phyloP scores from a whole-genome alignment of 2,888 invertebrate genomes.

The Drosophila seclusa region DNA sequence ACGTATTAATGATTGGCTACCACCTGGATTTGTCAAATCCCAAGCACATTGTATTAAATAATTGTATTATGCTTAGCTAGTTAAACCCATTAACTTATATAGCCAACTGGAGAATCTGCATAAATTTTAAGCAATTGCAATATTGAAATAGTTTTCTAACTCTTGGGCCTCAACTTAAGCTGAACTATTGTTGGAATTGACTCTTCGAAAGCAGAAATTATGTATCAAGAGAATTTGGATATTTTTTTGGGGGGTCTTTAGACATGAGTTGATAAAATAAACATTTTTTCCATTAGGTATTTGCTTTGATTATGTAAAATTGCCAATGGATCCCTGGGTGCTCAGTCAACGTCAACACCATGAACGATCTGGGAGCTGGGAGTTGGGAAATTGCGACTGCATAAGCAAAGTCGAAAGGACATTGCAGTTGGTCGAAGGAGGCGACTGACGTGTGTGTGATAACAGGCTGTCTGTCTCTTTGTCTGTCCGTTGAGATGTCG shows the following conservation, averaged over 20 bases:
- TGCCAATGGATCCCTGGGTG: not conserved
- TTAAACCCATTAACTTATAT: not conserved
- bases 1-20: not conserved
- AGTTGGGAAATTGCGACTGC: not conserved
- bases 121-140: not conserved
- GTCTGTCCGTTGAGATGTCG: slow-evolving; percentile 12
- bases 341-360: not conserved
- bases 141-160: not conserved
- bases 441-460: not conserved
- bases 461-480: slow-evolving; percentile 1
- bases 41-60: not conserved
- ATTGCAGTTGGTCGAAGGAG: slow-evolving; percentile 18
- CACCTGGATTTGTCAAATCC: not conserved
- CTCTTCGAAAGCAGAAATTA: not conserved
- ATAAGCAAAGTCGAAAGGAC: slow-evolving; percentile 30
- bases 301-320: not conserved
- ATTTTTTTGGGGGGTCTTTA: not conserved
- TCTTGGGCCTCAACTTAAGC: not conserved
- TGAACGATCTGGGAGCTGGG: not conserved
- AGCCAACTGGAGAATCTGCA: not conserved
- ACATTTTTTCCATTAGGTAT: not conserved
- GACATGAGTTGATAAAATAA: not conserved
- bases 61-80: not conserved
- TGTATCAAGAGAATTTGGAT: not conserved
- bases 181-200: not conserved